A percentile compares a stretch with the other conserved stretches of the same genome.
Evolutionary conservation across 2,113 vertebrate genomes (phyloP).

Genomic region (Rhinichthys klamathensis): DNA sequence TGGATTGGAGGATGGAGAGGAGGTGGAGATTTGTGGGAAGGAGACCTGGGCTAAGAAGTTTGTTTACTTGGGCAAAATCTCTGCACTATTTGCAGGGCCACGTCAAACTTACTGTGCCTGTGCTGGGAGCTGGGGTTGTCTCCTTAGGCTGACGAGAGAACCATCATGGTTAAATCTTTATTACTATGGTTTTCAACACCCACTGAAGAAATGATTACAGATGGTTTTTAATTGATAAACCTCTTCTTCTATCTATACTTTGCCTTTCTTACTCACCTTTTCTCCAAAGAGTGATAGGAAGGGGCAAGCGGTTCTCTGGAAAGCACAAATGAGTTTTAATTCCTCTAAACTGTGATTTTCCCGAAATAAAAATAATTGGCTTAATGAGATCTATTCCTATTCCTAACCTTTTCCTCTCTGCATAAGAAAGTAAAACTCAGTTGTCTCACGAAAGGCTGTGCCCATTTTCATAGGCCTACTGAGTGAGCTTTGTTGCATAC

Average conservation of each 20-base stretch:
- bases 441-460: slow-evolving; percentile 7
- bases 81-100: slow-evolving; percentile 67
- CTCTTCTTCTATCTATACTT: neutral
- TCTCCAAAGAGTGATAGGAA: neutral
- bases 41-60: slow-evolving; percentile 48
- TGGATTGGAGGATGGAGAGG: neutral
- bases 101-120: slow-evolving; percentile 69
- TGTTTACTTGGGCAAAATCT: slow-evolving; percentile 73
- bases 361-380: neutral
- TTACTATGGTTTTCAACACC: slow-evolving; percentile 66
- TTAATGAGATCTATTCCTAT: neutral
- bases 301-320: neutral
- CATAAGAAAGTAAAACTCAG: neutral
- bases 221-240: slow-evolving; percentile 68
- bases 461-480: neutral
- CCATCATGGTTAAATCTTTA: slow-evolving; percentile 75
- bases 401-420: neutral
- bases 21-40: slow-evolving; percentile 61
- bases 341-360: neutral
- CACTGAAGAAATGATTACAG: slow-evolving; percentile 55
- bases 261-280: neutral
- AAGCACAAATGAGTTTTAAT: neutral
- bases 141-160: slow-evolving; percentile 66
- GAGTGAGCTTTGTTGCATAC: neutral
- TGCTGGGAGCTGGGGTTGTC: slow-evolving; percentile 64